A percentile compares a stretch with the other conserved stretches of the same genome.
These are phyloP conservation scores for Smutsia gigantea DNA, from an alignment of 2,797 vertebrate genomes.

Conservation along the genomic window DNA sequence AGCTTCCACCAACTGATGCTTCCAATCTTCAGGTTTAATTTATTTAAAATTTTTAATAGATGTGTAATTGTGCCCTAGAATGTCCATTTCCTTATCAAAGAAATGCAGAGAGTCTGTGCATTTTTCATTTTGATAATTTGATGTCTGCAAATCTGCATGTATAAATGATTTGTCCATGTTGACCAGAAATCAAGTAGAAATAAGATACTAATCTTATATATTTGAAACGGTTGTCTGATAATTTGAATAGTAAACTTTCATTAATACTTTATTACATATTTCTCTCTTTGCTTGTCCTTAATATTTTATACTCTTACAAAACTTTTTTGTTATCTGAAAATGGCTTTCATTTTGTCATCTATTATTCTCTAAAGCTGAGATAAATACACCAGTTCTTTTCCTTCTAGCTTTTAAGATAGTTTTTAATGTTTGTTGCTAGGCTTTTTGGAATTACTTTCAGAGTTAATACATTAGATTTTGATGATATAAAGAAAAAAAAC, in stretches of 20 bases:
- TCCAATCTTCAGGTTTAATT: not conserved
- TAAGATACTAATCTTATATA: not conserved
- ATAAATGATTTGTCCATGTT: not conserved
- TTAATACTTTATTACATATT: not conserved
- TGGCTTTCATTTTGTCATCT: not conserved
- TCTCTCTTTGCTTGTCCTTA: constrained; percentile 8
- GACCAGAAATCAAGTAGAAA: not conserved
- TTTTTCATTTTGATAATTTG: constrained; percentile 26
- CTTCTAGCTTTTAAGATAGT: not conserved
- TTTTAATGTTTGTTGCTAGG: constrained; percentile 1
- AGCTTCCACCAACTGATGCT: not conserved
- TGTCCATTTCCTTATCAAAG: not conserved
- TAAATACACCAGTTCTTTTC: not conserved
- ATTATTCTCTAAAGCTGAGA: not conserved
- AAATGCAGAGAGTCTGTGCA: not conserved
- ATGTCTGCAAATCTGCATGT: not conserved
- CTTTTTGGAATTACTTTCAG: not conserved
- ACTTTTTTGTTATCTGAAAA: not conserved
- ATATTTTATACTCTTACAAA: not conserved
- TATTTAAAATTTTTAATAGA: not conserved
- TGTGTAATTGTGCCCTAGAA: not conserved
- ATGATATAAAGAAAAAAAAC: not conserved
- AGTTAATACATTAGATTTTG: not conserved
- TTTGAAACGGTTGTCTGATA: not conserved
- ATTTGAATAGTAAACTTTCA: not conserved